Base-by-base conservation (phyloP, 2,888 invertebrate genomes). In the Cosmia pyralina region DNA sequence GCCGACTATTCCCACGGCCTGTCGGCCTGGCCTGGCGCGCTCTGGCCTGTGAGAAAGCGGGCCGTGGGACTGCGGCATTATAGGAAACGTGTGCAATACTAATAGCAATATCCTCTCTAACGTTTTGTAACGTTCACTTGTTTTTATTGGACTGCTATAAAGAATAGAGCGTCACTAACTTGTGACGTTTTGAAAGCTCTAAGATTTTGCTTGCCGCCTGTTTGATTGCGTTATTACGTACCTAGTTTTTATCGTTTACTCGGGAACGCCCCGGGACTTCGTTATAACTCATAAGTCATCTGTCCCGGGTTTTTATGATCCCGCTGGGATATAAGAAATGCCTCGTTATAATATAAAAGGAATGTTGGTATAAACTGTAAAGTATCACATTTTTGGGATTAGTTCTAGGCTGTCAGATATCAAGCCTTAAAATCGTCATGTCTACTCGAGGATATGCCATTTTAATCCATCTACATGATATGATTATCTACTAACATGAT, bases 241-340 rank as follows among this genome's bases (percentile, higher is more conserved):
- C n/a, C n/a, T n/a, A 28, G 52, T 82, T 82, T 81, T 67, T 72
- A 80, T 80, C 62, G 82, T 72, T 80, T 69, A 48, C 50, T 28
- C 38, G 66, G 50, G n/a, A 72, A 65, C 72, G 71, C 72, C 69
- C 65, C 53, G 62, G 52, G 72, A 66, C 58, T 72, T 77, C 72
- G 64, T 68, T 68, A 69, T 78, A 82, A 70, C 59, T 78, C 72
- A 69, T 82, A 82, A 82, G 57, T 68, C 52, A 58, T 50, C 44
- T 38, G 46, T 71, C 53, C 65, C 70, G 73, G 22, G 64, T 58
- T 82, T 77, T 73, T 70, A 64, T 65, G 60, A 62, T 60, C 48
- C 79, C 74, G 8, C 34, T 28, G 78, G 71, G 82, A 66, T 65
- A 72, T 58, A 58, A n/a, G 46, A 64, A 77, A 70, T 58, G 64